Evolutionary conservation across 2,888 invertebrate species (phyloP).

Genomic region (Cremastinae sp.): DNA sequence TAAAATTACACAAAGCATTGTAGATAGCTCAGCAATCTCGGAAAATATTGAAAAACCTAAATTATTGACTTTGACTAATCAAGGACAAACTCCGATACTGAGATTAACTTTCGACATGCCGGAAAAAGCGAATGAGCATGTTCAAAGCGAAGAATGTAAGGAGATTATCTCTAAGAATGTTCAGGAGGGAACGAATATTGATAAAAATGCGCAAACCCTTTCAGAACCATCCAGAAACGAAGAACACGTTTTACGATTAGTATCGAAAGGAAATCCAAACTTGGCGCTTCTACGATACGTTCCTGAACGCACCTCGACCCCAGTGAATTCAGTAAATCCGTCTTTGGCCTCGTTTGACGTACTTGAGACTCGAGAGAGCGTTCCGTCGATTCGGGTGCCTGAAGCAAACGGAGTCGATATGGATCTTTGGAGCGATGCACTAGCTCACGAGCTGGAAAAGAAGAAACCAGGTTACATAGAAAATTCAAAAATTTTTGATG

Average conservation of each 20-base stretch:
- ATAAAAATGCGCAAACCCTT: slow-evolving; percentile 4
- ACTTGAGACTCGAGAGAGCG: slow-evolving; percentile 7
- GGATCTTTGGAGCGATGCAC: slow-evolving; percentile 72
- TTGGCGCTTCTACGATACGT: slow-evolving; percentile 69
- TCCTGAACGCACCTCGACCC: slow-evolving; percentile 63
- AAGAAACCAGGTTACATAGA: slow-evolving; percentile 68
- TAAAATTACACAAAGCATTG: neutral
- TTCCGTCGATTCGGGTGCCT: slow-evolving; percentile 27
- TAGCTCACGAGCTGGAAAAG: slow-evolving; percentile 72
- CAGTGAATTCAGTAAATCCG: slow-evolving; percentile 9
- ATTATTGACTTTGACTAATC: slow-evolving; percentile 69
- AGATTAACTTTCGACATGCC: slow-evolving; percentile 69
- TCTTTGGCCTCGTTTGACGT: slow-evolving; percentile 18
- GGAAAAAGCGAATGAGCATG: neutral
- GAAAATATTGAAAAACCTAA: slow-evolving; percentile 65
- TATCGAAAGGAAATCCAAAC: slow-evolving; percentile 69
- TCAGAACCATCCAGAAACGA: slow-evolving; percentile 51
- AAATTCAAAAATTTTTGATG: slow-evolving; percentile 59
- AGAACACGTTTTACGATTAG: slow-evolving; percentile 69
- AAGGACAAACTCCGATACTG: slow-evolving; percentile 72
- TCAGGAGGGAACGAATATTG: neutral
- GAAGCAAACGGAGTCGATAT: slow-evolving; percentile 67
- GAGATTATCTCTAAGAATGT: neutral
- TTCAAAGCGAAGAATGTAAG: slow-evolving; percentile 18
- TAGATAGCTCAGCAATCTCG: neutral